A percentile compares a stretch with the other conserved stretches of the same genome.
phyloP scores from a whole-genome alignment of 1,140 invertebrate species.

The Calephelis nemesis region DNA sequence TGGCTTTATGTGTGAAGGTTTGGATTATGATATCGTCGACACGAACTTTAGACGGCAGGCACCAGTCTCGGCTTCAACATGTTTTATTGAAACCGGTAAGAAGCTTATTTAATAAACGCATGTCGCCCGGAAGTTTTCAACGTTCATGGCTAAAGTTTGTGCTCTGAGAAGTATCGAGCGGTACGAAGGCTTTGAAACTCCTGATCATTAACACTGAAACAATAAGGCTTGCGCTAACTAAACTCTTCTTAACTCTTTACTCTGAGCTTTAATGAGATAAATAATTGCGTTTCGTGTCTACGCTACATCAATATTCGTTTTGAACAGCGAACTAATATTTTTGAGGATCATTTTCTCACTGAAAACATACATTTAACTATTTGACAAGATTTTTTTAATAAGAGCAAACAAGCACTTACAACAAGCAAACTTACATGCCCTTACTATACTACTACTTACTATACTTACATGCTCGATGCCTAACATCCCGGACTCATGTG shows the following conservation, averaged over 20 bases:
- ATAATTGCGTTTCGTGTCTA: not conserved
- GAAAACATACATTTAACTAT: too few relatives aligned
- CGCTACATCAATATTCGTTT: slow-evolving; percentile 1
- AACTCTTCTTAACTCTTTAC: slow-evolving; percentile 3
- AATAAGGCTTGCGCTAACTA: slow-evolving; percentile 5
- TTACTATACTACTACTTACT: too few relatives aligned
- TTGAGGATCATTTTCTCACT: too few relatives aligned
- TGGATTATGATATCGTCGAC: not conserved
- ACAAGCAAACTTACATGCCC: too few relatives aligned
- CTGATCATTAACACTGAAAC: not conserved
- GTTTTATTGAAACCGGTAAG: slow-evolving; percentile 2
- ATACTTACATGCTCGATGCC: too few relatives aligned
- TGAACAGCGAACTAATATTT: not conserved
- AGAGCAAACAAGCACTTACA: too few relatives aligned
- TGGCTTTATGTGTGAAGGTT: too few relatives aligned
- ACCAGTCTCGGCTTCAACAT: too few relatives aligned
- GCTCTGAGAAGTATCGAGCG: not conserved
- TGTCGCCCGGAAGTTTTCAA: not conserved
- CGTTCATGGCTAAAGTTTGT: slow-evolving; percentile 2
- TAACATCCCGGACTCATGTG: too few relatives aligned
- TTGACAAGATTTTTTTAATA: too few relatives aligned
- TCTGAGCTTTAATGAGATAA: slow-evolving; percentile 4
- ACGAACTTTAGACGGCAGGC: not conserved
- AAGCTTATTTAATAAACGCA: slow-evolving; percentile 17
- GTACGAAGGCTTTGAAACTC: slow-evolving; percentile 1